Evolutionary conservation across 2,113 vertebrate species (phyloP).

Genomic region (Pyxicephalus adspersus): DNA sequence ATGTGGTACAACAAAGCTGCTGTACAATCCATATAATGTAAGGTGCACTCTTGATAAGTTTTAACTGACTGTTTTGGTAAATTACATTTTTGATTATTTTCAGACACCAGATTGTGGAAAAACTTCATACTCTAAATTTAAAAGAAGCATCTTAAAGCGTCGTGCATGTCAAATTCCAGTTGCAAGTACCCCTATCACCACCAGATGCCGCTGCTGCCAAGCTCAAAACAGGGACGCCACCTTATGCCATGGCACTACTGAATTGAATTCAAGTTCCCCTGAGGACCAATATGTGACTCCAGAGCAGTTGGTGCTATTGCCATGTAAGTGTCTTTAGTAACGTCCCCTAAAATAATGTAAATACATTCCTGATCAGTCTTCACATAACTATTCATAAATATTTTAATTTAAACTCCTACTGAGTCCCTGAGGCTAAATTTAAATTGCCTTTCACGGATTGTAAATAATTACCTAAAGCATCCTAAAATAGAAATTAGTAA

Average conservation of each 20-base stretch:
- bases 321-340: slow-evolving; percentile 48
- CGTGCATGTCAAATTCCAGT: slow-evolving; percentile 10
- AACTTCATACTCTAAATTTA: slow-evolving; percentile 62
- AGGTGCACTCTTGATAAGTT: too few species aligned
- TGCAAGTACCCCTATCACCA: slow-evolving; percentile 72
- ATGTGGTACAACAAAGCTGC: too few species aligned
- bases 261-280: accelerated
- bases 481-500: too few species aligned
- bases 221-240: not conserved
- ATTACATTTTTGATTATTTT: not conserved
- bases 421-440: too few species aligned
- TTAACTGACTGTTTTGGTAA: too few species aligned
- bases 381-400: too few species aligned
- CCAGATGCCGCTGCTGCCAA: slow-evolving; percentile 68
- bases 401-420: too few species aligned
- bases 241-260: accelerated
- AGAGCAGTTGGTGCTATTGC: slow-evolving; percentile 25
- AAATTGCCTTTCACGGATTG: too few species aligned
- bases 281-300: not conserved
- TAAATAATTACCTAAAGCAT: too few species aligned
- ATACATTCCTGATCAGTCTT: too few species aligned
- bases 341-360: too few species aligned
- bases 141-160: slow-evolving; percentile 59
- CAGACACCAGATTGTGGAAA: not conserved
- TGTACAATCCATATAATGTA: too few species aligned